Conservation (phyloP, 2,797 vertebrate species). For the Amphiprion clarkii region DNA sequence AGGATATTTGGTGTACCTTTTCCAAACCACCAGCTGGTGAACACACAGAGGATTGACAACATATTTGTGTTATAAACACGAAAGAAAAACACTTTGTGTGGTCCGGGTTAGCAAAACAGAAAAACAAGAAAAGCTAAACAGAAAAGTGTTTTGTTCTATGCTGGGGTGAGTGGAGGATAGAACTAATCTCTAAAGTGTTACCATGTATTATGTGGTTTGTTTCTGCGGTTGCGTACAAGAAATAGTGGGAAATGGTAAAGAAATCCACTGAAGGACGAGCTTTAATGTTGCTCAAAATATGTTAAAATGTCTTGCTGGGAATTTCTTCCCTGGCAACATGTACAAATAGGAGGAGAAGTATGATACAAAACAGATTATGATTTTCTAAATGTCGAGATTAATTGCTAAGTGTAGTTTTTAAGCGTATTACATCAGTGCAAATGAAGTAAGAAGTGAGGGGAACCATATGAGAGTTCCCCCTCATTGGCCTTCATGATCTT, state of each 20-base stretch:
- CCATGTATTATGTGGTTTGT: slow-evolving; percentile 59
- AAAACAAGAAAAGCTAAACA: slow-evolving; percentile 55
- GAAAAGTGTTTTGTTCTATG: slow-evolving; percentile 46
- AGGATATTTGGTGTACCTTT: slow-evolving; percentile 53
- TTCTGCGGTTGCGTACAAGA: slow-evolving; percentile 46
- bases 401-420: slow-evolving; percentile 54
- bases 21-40: slow-evolving; percentile 53
- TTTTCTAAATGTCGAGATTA: slow-evolving; percentile 55
- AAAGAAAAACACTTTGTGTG: slow-evolving; percentile 61
- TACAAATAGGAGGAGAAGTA: slow-evolving; percentile 47
- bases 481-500: slow-evolving; percentile 40
- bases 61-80: slow-evolving; percentile 51
- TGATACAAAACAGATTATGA: slow-evolving; percentile 43
- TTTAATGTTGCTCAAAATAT: slow-evolving; percentile 58
- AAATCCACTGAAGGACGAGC: slow-evolving; percentile 40
- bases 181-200: slow-evolving; percentile 49
- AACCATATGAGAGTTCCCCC: slow-evolving; percentile 34
- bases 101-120: slow-evolving; percentile 56
- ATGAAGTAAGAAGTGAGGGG: slow-evolving; percentile 54
- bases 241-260: slow-evolving; percentile 41
- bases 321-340: slow-evolving; percentile 46
- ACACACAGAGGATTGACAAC: slow-evolving; percentile 50
- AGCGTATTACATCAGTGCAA: slow-evolving; percentile 55
- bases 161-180: slow-evolving; percentile 35
- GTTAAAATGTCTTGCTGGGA: slow-evolving; percentile 42